Evolutionary conservation across 2,888 invertebrate genomes (phyloP), one percentile per base, ranked within the genome.

Genomic region (Brenthis daphne): DNA sequence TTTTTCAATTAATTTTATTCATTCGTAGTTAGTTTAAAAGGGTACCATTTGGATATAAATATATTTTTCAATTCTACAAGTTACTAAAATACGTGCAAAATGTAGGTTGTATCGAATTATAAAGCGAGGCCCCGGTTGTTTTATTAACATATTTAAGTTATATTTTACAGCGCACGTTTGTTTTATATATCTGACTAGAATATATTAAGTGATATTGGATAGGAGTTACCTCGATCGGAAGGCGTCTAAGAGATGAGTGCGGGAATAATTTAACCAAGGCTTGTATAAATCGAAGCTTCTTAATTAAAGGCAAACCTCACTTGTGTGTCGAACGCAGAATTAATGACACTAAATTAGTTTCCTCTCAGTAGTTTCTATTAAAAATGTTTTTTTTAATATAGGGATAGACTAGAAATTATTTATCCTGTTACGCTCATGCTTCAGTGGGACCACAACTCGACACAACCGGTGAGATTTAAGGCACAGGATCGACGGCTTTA

Each of bases 251-350:
- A 47, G 6, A 64, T 8, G 14, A 64, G 20, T 43, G 13, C 1
- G 29, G 20, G 24, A 58, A 16, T 50, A 55, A 37, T 47, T 65
- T 43, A 57, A 43, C 6, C 33, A 55, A 51, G 47, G n/a, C 54
- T 63, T 57, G 29, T 48, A 58, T 50, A 51, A 55, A 63, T 64
- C 57, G 33, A 20, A 24, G 57, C 37, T 67, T 16, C 61, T 57
- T 71, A 68, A 68, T 71, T 57, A 65, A 65, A 61, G 48, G 57
- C 57, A 57, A 65, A 61, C 48, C 33, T 54, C 57, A 61, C 48
- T 48, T 12, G 6, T 48, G n/a, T 68, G 57, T 20, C 61, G 55
- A 57, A 57, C 8, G 60, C 24, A 56, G 55, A 56, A 37, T 48
- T 64, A 64, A 58, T 13, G 29, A 4, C 37, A 14, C 13, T 43